phyloP scores from a whole-genome alignment of 2,113 vertebrate species.

The Catharus minimus region DNA sequence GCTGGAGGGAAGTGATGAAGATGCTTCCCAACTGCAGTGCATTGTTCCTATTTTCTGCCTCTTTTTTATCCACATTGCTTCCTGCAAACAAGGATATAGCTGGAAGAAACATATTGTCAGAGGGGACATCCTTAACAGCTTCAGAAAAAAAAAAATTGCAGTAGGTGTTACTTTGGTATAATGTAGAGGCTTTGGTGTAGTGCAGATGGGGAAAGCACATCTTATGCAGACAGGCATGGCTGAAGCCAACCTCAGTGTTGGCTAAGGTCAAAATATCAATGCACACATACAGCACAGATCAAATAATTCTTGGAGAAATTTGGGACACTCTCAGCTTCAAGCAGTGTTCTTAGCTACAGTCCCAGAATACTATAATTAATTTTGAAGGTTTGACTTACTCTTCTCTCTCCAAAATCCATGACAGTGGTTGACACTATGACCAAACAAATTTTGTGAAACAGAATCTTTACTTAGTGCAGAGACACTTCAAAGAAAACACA shows the following conservation, averaged over 20 bases:
- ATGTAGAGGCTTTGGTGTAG: background rate
- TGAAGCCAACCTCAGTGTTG: background rate
- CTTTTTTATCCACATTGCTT: background rate
- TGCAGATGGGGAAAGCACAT: background rate
- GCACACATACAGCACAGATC: background rate
- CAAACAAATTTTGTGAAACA: constrained; percentile 1
- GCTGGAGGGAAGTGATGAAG: background rate
- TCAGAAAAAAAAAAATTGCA: background rate
- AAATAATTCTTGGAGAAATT: background rate
- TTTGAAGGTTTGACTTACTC: background rate
- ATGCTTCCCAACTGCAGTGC: background rate
- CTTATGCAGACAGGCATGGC: background rate
- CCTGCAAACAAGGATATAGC: background rate
- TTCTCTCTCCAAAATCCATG: background rate
- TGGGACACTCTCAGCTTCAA: background rate
- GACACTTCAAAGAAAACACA: constrained; percentile 10
- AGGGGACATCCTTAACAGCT: background rate
- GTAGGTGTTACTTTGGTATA: background rate
- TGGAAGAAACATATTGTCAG: background rate
- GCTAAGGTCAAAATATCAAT: background rate
- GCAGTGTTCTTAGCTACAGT: background rate
- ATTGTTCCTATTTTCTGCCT: background rate
- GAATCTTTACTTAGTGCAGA: constrained; percentile 6
- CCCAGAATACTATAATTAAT: background rate
- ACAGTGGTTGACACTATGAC: background rate